These are phyloP conservation scores for Teleiodes luculella DNA, from an alignment of 2,888 invertebrate species.

Conservation along the genomic window DNA sequence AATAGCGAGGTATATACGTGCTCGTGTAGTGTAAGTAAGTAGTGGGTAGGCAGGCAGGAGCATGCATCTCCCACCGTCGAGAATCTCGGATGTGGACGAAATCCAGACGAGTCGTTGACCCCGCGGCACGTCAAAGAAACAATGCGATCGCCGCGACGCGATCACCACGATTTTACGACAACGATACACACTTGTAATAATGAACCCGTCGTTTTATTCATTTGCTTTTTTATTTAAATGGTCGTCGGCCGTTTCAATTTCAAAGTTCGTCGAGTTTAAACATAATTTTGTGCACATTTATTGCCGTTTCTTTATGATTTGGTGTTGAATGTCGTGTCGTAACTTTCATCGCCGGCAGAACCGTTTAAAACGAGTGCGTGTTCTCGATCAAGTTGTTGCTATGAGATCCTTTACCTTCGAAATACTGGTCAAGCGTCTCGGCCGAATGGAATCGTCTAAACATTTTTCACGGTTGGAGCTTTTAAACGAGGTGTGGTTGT, in stretches of 20 bases:
- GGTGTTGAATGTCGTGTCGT: too few relatives aligned
- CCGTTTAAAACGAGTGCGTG: too few relatives aligned
- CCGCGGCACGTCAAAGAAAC: constrained; percentile 71
- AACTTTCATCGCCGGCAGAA: too few relatives aligned
- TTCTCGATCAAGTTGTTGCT: too few relatives aligned
- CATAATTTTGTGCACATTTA: neutral
- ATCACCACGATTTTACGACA: constrained; percentile 38
- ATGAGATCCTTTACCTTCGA: too few relatives aligned
- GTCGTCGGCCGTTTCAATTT: constrained; percentile 23
- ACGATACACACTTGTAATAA: constrained; percentile 24
- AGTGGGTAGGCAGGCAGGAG: constrained; percentile 19
- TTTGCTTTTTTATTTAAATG: constrained; percentile 15
- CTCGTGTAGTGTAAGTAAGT: neutral
- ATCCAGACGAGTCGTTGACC: constrained; percentile 74
- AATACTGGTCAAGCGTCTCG: too few relatives aligned
- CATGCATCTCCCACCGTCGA: constrained; percentile 30
- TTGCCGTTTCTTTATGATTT: too few relatives aligned
- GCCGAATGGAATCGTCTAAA: constrained; percentile 1
- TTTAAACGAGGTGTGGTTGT: neutral
- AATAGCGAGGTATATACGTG: neutral
- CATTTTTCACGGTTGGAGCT: constrained; percentile 5
- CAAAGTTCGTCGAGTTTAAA: constrained; percentile 3
- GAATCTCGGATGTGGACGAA: constrained; percentile 68
- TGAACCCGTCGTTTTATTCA: constrained; percentile 17
- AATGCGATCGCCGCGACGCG: constrained; percentile 50